These are phyloP conservation scores for Dolichoris vasculosae DNA, from an alignment of 1,140 invertebrate species.

Conservation along the genomic window DNA sequence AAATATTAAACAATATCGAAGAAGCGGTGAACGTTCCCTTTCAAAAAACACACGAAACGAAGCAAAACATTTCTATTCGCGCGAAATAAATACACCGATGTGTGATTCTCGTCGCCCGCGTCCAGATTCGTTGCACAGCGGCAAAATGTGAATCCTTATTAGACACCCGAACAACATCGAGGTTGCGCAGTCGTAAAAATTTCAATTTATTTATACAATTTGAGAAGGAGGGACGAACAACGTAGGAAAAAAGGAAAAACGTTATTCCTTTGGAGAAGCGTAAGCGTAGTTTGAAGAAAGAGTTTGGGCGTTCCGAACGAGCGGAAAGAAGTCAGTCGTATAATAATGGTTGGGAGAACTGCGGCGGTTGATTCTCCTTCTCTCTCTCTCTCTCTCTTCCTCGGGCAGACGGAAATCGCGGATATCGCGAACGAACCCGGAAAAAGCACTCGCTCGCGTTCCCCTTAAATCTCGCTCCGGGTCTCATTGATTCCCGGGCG, in stretches of 20 bases:
- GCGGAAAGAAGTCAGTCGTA: background rate
- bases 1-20: background rate
- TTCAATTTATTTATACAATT: background rate
- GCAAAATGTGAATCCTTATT: background rate
- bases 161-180: background rate
- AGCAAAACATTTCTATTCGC: background rate
- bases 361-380: too few species aligned
- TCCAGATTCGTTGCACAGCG: background rate
- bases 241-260: too few species aligned
- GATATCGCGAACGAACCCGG: too few species aligned
- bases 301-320: too few species aligned
- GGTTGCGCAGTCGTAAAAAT: background rate
- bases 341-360: background rate
- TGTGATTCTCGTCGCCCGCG: background rate
- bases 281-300: too few species aligned
- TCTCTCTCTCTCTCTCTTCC: too few species aligned
- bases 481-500: conserved; percentile 62
- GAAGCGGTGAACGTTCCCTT: background rate
- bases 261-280: too few species aligned
- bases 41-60: too few species aligned
- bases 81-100: background rate
- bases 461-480: conserved; percentile 53
- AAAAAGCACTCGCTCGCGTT: background rate
- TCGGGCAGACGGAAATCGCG: too few species aligned
- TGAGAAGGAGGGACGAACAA: background rate